Base-by-base conservation (phyloP, 2,113 vertebrate species). In the Leucosticte australis region DNA sequence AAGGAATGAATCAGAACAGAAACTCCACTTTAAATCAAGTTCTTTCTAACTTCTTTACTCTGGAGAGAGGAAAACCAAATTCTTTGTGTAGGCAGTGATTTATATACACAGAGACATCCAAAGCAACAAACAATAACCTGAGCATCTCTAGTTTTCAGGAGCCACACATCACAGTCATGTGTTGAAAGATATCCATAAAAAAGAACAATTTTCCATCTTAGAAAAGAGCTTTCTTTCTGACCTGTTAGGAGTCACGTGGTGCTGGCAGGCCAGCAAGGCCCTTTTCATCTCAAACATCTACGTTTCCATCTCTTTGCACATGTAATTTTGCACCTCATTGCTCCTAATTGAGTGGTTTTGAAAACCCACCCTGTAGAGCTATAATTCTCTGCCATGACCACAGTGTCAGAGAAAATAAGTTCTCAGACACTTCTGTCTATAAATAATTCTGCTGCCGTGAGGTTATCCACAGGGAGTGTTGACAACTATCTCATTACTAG, bases 301-400 rank as follows among this genome's bases (percentile, higher is more conserved):
- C 0, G 0, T 95, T 93, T 96, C 86, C 49, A 39, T 68, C 37
- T 75, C 90, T 68, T 83, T 57, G 83, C 88, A 81, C 86, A 84
- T 71, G 82, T 90, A 96, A 95, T 96, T 97, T 96, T 97, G 92
- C 94, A 96, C 90, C 79, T 96, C 96, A 92, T 95, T 97, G 92
- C 93, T 94, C 92, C 60, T 95, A 95, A 96, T 64, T 64, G 95
- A 93, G 85, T 83, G 90, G 71, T 90, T 96, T 93, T 68, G 85
- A 93, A 97, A 93, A 90, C 71, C 83, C 31, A 4, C 70, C 85
- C 76, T 0, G 0, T 18, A 68, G 80, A 93, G 90, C 76, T 90
- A 85, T 87, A 92, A 83, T 89, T 92, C 85, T 70, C 69, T 95
- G 83, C 83, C 85, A 50, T 1, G 4, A 42, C 76, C 71, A 52